phyloP scores from a whole-genome alignment of 2,113 vertebrate genomes.

The Polypterus bichir region DNA sequence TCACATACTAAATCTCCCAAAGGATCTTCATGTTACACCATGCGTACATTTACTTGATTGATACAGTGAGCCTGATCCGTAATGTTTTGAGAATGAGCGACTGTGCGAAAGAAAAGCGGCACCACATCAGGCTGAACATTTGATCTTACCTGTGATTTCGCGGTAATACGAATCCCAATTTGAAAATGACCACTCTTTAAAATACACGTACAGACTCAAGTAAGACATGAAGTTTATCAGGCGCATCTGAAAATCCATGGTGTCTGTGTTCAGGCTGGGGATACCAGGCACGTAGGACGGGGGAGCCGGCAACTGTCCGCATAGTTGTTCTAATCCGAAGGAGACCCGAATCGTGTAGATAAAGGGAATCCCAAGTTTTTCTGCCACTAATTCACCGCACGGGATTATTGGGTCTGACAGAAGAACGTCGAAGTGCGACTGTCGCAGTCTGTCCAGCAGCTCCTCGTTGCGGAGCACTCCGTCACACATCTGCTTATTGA shows the following conservation, averaged over 20 bases:
- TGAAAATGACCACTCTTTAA: constrained; percentile 12
- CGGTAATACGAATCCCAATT: constrained; percentile 39
- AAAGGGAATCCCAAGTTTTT: constrained; percentile 38
- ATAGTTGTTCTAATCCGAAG: constrained; percentile 33
- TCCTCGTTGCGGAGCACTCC: constrained; percentile 34
- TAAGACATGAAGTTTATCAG: constrained; percentile 38
- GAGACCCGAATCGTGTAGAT: constrained; percentile 39
- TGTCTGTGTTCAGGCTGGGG: constrained; percentile 42
- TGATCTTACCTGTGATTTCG: constrained; percentile 38
- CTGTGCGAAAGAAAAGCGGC: not conserved
- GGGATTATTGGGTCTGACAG: constrained; percentile 33
- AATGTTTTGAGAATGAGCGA: not conserved
- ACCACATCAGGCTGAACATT: not conserved
- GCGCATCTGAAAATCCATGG: constrained; percentile 49
- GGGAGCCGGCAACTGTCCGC: constrained; percentile 40
- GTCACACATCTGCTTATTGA: constrained; percentile 21
- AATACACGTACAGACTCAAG: constrained; percentile 26
- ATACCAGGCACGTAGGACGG: constrained; percentile 43
- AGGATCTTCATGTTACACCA: not conserved
- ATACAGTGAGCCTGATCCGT: too few species aligned
- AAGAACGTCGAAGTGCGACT: constrained; percentile 38
- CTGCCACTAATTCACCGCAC: constrained; percentile 42
- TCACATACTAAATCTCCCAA: too few species aligned
- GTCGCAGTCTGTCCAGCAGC: constrained; percentile 36
- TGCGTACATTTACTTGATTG: not conserved